phyloP scores from a whole-genome alignment of 2,888 invertebrate species.

The Aromia moschata region DNA sequence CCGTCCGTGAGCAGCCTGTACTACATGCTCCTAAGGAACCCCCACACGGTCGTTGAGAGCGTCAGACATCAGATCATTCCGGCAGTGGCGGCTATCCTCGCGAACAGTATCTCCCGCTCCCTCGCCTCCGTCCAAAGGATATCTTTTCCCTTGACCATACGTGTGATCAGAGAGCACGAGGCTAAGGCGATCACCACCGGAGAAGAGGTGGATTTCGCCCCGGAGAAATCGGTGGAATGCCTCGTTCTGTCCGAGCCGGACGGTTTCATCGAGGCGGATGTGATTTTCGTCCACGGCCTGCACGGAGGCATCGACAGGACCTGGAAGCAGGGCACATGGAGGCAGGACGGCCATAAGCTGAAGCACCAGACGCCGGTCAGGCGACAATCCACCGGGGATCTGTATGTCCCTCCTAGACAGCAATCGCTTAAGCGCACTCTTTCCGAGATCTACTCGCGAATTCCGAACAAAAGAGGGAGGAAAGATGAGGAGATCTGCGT shows the following conservation, averaged over 20 bases:
- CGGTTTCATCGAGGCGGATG: slow-evolving; percentile 66
- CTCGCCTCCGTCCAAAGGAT: slow-evolving; percentile 59
- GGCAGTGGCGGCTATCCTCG: slow-evolving; percentile 57
- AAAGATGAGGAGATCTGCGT: slow-evolving; percentile 38
- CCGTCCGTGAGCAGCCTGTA: slow-evolving; percentile 58
- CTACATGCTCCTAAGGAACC: slow-evolving; percentile 57
- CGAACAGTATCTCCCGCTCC: slow-evolving; percentile 59
- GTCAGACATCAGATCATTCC: slow-evolving; percentile 57
- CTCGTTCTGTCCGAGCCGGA: slow-evolving; percentile 57
- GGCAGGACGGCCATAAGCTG: slow-evolving; percentile 57
- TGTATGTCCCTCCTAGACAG: slow-evolving; percentile 47
- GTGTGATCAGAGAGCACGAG: slow-evolving; percentile 29
- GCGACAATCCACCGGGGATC: slow-evolving; percentile 49
- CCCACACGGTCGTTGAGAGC: slow-evolving; percentile 55
- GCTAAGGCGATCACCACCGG: slow-evolving; percentile 22
- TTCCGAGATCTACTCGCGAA: slow-evolving; percentile 47
- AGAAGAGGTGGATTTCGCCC: slow-evolving; percentile 21
- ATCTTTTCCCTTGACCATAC: slow-evolving; percentile 46
- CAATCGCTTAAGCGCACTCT: slow-evolving; percentile 50
- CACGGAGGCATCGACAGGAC: slow-evolving; percentile 82
- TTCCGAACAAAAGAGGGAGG: slow-evolving; percentile 51
- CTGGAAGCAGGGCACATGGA: slow-evolving; percentile 83
- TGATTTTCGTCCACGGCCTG: slow-evolving; percentile 85
- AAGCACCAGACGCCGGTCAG: slow-evolving; percentile 52
- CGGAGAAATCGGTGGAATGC: slow-evolving; percentile 57